Percentiles rank a stretch among this genome's conserved stretches.
Evolutionary conservation across 1,140 invertebrate genomes (phyloP).

Genomic region (Melanaphis sacchari): DNA sequence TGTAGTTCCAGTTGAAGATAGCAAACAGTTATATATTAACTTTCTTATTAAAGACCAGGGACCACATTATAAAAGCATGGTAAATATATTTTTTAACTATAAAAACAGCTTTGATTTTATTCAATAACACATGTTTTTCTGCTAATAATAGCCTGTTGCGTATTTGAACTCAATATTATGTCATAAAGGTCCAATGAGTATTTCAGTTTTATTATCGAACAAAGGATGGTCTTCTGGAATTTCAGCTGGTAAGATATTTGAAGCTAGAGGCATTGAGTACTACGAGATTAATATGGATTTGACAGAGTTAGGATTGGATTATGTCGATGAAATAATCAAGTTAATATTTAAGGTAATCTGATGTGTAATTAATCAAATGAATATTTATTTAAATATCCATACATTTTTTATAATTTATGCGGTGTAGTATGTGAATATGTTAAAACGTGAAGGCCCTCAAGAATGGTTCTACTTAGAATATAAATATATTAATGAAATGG

Average conservation of each 20-base stretch:
- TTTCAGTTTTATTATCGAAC: conserved; percentile 85
- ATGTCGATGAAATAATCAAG: conserved; percentile 85
- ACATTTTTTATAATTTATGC: not conserved
- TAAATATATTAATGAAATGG: conserved; percentile 77
- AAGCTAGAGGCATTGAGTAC: conserved; percentile 86
- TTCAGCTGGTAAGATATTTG: conserved; percentile 76
- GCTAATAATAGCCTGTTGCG: conserved; percentile 74
- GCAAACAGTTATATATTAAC: conserved; percentile 81
- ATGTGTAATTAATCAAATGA: not conserved
- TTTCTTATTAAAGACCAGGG: conserved; percentile 91
- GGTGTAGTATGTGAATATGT: conserved; percentile 84
- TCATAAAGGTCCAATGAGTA: conserved; percentile 93
- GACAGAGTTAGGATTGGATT: conserved; percentile 87
- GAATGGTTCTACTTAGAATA: conserved; percentile 93
- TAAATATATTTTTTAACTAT: conserved; percentile 66
- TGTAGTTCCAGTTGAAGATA: conserved; percentile 92
- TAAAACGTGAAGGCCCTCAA: conserved; percentile 77
- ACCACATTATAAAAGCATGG: conserved; percentile 81
- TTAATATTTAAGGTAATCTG: conserved; percentile 77
- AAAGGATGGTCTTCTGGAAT: conserved; percentile 91
- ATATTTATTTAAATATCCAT: not conserved
- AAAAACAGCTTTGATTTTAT: not conserved
- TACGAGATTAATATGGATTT: conserved; percentile 89
- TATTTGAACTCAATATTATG: conserved; percentile 93
- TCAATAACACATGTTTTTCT: conserved; percentile 56